Conservation (phyloP, 2,888 invertebrate genomes). For the Tipula unca region DNA sequence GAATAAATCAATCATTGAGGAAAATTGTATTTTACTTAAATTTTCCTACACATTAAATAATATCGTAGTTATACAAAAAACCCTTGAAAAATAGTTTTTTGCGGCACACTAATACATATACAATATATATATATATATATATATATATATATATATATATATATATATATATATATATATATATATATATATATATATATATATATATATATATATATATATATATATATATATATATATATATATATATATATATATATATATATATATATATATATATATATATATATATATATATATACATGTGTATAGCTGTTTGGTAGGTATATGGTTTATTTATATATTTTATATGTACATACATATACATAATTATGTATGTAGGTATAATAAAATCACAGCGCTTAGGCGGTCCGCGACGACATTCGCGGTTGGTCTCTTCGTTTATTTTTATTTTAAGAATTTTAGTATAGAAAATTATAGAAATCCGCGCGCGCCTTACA, state of each 20-base stretch:
- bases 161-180: not conserved
- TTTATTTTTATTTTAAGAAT: not conserved
- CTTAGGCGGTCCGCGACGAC: not conserved
- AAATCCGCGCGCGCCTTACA: not conserved
- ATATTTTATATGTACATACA: no score
- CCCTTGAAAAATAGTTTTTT: not conserved
- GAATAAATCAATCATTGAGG: not conserved
- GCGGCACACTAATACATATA: not conserved
- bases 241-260: no score
- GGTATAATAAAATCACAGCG: not conserved
- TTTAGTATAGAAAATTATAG: not conserved
- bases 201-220: no score
- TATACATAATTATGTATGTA: no score
- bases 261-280: no score
- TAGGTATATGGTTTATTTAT: not conserved
- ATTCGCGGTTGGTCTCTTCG: not conserved
- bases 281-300: not conserved
- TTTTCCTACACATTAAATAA: not conserved
- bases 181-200: not conserved
- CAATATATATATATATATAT: no score
- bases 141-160: no score
- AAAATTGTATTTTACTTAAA: not conserved
- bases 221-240: not conserved
- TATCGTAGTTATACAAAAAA: not conserved
- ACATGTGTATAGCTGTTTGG: no score